Conservation (phyloP, 1,140 invertebrate genomes). For the Phymorhynchus buccinoides region DNA sequence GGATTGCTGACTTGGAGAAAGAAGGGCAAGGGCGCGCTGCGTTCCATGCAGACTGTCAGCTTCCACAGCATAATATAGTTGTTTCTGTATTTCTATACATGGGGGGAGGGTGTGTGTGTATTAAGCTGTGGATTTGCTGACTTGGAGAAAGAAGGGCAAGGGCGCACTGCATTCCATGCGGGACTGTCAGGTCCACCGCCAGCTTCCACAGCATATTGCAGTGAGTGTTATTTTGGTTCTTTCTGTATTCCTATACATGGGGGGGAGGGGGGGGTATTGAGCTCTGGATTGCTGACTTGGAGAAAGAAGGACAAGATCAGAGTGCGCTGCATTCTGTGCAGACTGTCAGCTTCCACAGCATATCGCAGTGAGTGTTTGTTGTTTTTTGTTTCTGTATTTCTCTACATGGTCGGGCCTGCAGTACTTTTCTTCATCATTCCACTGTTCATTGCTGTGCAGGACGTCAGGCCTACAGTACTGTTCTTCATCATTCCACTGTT, state of each 20-base stretch:
- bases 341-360: conserved; percentile 50
- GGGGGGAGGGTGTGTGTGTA: too few relatives aligned
- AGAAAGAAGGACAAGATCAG: conserved; percentile 30
- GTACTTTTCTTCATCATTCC: too few relatives aligned
- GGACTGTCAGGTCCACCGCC: conserved; percentile 45
- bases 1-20: conserved; percentile 49
- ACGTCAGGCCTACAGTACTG: too few relatives aligned
- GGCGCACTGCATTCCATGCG: conserved; percentile 28
- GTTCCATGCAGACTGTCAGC: conserved; percentile 38
- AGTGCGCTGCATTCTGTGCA: conserved; percentile 29
- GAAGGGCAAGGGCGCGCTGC: conserved; percentile 34
- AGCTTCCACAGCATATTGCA: conserved; percentile 56
- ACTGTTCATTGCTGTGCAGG: too few relatives aligned
- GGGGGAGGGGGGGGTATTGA: too few relatives aligned
- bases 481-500: too few relatives aligned
- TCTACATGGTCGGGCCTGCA: too few relatives aligned
- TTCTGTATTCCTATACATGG: too few relatives aligned
- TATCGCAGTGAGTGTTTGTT: too few relatives aligned
- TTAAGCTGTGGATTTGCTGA: conserved; percentile 57
- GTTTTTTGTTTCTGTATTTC: too few relatives aligned
- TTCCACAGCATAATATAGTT: conserved; percentile 58
- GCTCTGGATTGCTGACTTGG: conserved; percentile 55
- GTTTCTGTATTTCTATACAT: too few relatives aligned
- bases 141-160: conserved; percentile 38
- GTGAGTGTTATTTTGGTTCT: conserved; percentile 48